Percentiles rank a stretch among this genome's conserved stretches.
Conservation (phyloP, 1,140 invertebrate species). For the Caenorhabditis briggsae region DNA sequence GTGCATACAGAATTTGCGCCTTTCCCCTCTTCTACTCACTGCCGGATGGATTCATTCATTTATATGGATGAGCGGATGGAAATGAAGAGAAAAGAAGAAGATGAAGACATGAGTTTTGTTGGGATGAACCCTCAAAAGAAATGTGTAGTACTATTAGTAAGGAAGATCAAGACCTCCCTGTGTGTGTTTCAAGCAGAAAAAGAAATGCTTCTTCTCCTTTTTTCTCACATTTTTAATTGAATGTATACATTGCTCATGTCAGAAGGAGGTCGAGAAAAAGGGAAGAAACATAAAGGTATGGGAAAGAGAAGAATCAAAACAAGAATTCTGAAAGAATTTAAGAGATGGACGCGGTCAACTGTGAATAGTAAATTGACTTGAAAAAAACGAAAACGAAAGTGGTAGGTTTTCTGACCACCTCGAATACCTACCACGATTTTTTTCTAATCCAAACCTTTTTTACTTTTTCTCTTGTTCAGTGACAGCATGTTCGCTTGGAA, state of each 20-base stretch:
- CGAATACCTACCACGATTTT: not conserved
- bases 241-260: constrained; percentile 40
- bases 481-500: not conserved
- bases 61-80: constrained; percentile 41
- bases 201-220: not conserved
- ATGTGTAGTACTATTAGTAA: constrained; percentile 1
- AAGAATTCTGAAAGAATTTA: not conserved
- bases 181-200: not conserved
- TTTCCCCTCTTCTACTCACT: not conserved
- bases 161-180: constrained; percentile 16
- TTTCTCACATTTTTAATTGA: constrained; percentile 53
- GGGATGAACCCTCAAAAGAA: not conserved
- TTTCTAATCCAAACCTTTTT: no score
- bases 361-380: constrained; percentile 37
- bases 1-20: constrained; percentile 29
- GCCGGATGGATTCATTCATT: constrained; percentile 49
- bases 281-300: not conserved
- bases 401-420: no score
- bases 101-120: not conserved
- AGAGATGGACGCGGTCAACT: constrained; percentile 30
- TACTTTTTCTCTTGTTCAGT: not conserved
- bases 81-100: not conserved
- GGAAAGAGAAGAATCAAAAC: not conserved
- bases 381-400: constrained; percentile 1
- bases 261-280: constrained; percentile 6